Conservation (phyloP, 2,888 invertebrate species). For the Hypomecis punctinalis region DNA sequence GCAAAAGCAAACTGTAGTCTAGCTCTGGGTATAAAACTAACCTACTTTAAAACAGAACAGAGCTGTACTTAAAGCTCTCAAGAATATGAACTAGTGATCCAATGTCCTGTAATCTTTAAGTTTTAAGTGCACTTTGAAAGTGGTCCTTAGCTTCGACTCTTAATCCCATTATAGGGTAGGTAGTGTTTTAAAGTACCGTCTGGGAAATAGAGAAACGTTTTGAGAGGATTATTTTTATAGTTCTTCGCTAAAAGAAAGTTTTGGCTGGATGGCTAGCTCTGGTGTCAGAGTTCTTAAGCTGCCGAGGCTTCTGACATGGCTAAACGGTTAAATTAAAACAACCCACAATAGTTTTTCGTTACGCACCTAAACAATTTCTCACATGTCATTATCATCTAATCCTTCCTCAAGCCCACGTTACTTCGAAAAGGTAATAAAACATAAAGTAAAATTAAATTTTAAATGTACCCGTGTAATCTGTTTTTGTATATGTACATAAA, state of each 20-base stretch:
- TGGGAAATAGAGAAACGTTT: constrained; percentile 1
- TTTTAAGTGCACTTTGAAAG: constrained; percentile 30
- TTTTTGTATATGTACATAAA: not conserved
- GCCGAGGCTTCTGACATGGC: no score
- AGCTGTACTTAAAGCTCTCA: not conserved
- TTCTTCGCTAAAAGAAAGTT: no score
- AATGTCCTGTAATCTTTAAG: constrained; percentile 23
- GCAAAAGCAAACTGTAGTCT: not conserved
- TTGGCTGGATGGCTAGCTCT: no score
- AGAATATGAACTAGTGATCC: constrained; percentile 12
- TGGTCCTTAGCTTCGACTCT: constrained; percentile 11
- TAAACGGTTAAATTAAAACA: no score
- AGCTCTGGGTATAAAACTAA: not conserved
- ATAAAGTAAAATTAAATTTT: not conserved
- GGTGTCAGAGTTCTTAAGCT: no score
- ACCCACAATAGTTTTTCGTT: no score
- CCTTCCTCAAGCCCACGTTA: not conserved
- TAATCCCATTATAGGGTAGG: constrained; percentile 18
- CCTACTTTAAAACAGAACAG: not conserved
- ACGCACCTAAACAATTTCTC: no score
- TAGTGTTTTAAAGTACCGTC: constrained; percentile 4
- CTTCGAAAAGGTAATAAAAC: not conserved
- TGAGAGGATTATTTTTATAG: not conserved
- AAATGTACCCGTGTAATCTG: not conserved
- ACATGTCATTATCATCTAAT: no score